A percentile compares a stretch with the other conserved stretches of the same genome.
These are phyloP conservation scores for Gulo gulo DNA, from an alignment of 2,113 vertebrate genomes.

Conservation along the genomic window DNA sequence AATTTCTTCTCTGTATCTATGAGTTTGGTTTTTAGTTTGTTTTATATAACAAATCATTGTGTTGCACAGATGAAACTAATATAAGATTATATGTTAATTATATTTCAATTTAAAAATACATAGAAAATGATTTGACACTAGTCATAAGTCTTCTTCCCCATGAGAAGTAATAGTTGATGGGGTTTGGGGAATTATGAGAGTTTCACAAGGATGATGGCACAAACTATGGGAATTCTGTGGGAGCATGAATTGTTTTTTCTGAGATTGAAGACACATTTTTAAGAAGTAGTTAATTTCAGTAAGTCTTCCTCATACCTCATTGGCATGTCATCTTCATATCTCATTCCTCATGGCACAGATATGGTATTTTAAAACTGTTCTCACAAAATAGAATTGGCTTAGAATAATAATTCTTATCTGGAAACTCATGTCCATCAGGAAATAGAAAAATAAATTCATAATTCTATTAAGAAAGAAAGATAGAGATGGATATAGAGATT, in stretches of 20 bases:
- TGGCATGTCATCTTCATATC: background rate
- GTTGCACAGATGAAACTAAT: background rate
- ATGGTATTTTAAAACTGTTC: background rate
- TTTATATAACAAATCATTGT: background rate
- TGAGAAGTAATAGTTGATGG: background rate
- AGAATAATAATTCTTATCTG: background rate
- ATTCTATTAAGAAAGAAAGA: background rate
- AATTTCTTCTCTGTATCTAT: background rate
- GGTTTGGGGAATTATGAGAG: background rate
- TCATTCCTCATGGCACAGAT: background rate
- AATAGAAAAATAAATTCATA: background rate
- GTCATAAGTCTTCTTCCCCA: background rate
- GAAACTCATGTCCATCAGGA: background rate
- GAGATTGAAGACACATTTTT: background rate
- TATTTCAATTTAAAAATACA: background rate
- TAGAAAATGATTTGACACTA: background rate
- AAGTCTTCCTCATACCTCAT: background rate
- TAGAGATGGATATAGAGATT: fast-evolving
- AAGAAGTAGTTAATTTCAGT: background rate
- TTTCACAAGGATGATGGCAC: background rate
- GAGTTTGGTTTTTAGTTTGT: background rate
- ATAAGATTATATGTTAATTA: background rate
- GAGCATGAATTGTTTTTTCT: background rate
- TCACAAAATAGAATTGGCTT: background rate
- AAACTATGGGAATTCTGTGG: background rate